Percentiles rank a stretch among this genome's conserved stretches.
Evolutionary conservation across 2,113 vertebrate species (phyloP).

Genomic region (Cyrtonyx montezumae): DNA sequence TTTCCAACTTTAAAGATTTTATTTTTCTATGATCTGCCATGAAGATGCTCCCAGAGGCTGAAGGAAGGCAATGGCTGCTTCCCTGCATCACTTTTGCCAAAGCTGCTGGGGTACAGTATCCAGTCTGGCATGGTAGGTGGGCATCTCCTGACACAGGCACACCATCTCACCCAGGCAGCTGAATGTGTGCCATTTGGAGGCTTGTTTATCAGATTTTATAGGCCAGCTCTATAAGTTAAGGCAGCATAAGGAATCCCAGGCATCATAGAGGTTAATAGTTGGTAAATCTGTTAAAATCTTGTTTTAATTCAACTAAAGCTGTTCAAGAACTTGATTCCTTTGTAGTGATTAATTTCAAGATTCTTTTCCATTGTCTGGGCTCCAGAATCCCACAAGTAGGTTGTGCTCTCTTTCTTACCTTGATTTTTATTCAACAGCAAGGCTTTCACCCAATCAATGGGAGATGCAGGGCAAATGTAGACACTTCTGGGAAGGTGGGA

Average conservation of each 20-base stretch:
- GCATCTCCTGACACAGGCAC: not conserved
- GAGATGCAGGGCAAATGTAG: not conserved
- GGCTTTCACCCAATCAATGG: not conserved
- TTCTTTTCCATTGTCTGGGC: not conserved
- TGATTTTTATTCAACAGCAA: not conserved
- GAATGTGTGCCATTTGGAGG: not conserved
- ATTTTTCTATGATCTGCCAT: not conserved
- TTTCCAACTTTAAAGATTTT: too few species aligned
- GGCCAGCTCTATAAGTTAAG: not conserved
- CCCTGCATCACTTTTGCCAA: not conserved
- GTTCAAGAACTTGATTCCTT: not conserved
- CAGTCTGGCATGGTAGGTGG: fast-evolving
- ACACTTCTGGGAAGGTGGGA: not conserved
- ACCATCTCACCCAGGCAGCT: not conserved
- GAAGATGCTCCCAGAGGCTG: not conserved
- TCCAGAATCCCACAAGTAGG: not conserved
- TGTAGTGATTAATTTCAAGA: not conserved
- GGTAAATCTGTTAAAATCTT: not conserved
- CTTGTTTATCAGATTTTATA: not conserved
- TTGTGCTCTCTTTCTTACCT: not conserved
- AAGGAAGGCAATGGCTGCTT: not conserved
- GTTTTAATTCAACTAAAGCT: not conserved
- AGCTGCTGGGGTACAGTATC: not conserved
- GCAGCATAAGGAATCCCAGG: not conserved
- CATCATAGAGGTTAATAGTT: not conserved